Base-by-base conservation (phyloP, 2,113 vertebrate genomes). In the Notarius lentiginosus region DNA sequence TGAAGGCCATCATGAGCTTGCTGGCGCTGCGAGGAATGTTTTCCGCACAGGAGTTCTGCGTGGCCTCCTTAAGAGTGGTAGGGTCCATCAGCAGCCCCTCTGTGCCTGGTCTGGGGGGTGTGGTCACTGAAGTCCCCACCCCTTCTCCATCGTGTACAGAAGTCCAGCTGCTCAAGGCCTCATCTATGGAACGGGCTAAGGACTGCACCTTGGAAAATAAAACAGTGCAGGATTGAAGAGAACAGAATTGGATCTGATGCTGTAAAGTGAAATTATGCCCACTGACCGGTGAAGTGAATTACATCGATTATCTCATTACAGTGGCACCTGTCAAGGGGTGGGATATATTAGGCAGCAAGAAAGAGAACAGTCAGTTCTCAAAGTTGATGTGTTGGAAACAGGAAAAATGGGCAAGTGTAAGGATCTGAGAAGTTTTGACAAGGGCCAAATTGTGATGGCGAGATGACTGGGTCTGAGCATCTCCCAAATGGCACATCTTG, bases 1-100 rank as follows among this genome's bases (percentile, higher is more conserved):
- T 95, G 94, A 99, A 99, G 86, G 98, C 98, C 98, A 99, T 99
- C 95, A 99, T 98, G 88, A 99, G 95, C 3, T 98, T 98, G 91
- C 98, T 96, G 91, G 97, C 95, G 72, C 97, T 97, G 88, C 95
- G 97, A 18, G 97, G 95, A 82, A 98, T 87, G 55, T 92, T 90
- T 14, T 94, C 92, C 0, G 92, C 84, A 56, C 92, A 92, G 11
- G 95, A 91, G 0, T 94, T 95, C 84, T 96, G 95, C 3, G 96
- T 92, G 6, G 94, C 92, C 49, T 97, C 96, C 47, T 93, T 95
- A 55, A 95, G 81, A 5, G 91, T 90, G 15, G 90, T 91, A 0
- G 92, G 89, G 85, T 95, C 93, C 91, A 96, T 96, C 20, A 94
- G 90, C 60, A 94, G 90, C n/a, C 96, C 96, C 68, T 90, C 95